Evolutionary conservation across 1,140 invertebrate species (phyloP), one percentile per base, ranked within the genome.

Genomic region (Bombus difficillimus): DNA sequence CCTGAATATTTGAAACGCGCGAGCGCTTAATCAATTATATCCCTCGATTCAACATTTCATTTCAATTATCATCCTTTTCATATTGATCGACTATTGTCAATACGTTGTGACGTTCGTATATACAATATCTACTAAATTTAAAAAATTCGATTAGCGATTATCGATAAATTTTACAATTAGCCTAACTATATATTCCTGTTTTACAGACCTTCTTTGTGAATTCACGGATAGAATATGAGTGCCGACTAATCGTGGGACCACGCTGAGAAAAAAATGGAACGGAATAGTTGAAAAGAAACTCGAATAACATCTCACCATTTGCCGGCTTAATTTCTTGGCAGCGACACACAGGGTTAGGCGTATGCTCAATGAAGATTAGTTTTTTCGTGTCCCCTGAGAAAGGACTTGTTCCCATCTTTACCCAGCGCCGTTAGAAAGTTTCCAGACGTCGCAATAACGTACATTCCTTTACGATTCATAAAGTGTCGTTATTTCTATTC

Each of bases 381-480:
- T 64, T 66, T 73, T 85, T 81, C 69, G 10, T 34, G 34, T 41
- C 43, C 34, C 43, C 78, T 53, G 69, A 34, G 82, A 78, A 57
- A 83, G 28, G 15, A 12, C 59, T 76, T 32, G 53, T 84, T 79
- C 75, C 66, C 76, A 71, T 84, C 39, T 71, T 59, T 71, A 66
- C 59, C 28, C 34, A 28, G 12, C 18, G 76, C 9, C 15, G 66
- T 59, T 79, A 71, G 75, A 71, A 84, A 84, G 37, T 84, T 79
- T 57, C 53, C 64, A 59, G 64, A 79, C 82, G 41, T 28, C 34
- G 78, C 41, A 41, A 34, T 22, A 53, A 22, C 18, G 28, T 28
- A 34, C 59, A 64, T 81, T 74, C 78, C 78, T 85, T 66, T 68
- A 74, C 76, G 66, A 84, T 79, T 84, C 43, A 47, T 79, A 79